Evolutionary conservation across 2,888 invertebrate species (phyloP).

Genomic region (Ectemnius cavifrons): DNA sequence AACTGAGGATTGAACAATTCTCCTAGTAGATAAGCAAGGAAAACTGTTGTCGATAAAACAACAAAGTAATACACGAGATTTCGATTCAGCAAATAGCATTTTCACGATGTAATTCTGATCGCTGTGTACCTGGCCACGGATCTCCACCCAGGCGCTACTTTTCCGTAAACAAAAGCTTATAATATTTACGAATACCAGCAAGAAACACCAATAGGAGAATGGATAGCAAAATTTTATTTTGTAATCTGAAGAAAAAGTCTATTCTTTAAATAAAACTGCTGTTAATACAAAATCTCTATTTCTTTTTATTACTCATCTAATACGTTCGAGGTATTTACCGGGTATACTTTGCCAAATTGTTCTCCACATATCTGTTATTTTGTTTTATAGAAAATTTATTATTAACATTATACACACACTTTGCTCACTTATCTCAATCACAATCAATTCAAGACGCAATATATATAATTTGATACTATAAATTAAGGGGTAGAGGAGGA

Average conservation of each 20-base stretch:
- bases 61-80: conserved; percentile 38
- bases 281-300: conserved; percentile 58
- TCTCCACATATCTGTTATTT: conserved; percentile 20
- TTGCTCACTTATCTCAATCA: conserved; percentile 57
- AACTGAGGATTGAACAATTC: conserved; percentile 25
- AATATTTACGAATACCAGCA: conserved; percentile 26
- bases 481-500: conserved; percentile 59
- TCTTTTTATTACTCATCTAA: neutral
- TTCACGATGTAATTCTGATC: conserved; percentile 48
- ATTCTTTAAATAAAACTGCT: conserved; percentile 74
- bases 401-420: conserved; percentile 60
- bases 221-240: conserved; percentile 63
- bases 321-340: too few species aligned
- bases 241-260: conserved; percentile 64
- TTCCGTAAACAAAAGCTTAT: conserved; percentile 41
- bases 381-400: conserved; percentile 66
- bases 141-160: conserved; percentile 57
- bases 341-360: too few species aligned
- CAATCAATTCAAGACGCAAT: conserved; percentile 60
- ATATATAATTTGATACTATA: conserved; percentile 65
- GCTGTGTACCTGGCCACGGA: conserved; percentile 63
- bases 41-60: conserved; percentile 31
- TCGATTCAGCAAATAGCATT: conserved; percentile 35
- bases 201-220: conserved; percentile 45
- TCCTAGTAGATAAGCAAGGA: conserved; percentile 41